Base-by-base conservation (phyloP, 2,113 vertebrate genomes). In the Miniopterus natalensis region DNA sequence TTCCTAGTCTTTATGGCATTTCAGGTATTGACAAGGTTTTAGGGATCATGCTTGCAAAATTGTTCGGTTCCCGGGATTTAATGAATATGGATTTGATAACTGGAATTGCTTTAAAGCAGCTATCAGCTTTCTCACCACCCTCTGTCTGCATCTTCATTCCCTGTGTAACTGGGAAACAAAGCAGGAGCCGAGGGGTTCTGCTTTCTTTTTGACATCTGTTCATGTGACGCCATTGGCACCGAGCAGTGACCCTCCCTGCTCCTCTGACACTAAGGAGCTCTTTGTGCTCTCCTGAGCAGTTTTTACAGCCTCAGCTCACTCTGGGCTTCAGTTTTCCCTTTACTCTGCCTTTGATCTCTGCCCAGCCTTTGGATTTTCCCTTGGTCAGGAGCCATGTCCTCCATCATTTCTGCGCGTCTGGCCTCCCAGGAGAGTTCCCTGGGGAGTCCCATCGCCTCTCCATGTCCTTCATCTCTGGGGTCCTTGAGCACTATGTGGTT, bases 301-400 rank as follows among this genome's bases (percentile, higher is more conserved):
- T 36, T 31, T 71, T 59, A 47, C 80, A 68, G 70, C 29, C 70
- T 74, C 84, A 79, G 31, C 55, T 78, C 23, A n/a, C 45, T 71
- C 83, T 78, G 63, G 68, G 63, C 10, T 59, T 94, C 80, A 9
- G 29, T 20, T 61, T 53, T 84, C n/a, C 70, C 93, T 17, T 45
- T 12, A 8, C 8, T 36, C 51, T 63, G 78, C n/a, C 80, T 88
- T 75, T 80, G 75, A 68, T 65, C 65, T 74, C 45, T 45, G 87
- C 73, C 74, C 42, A 20, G n/a, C n/a, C 66, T 66, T 55, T 47
- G 20, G 47, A 25, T 47, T 77, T 42, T 36, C 86, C 25, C 70
- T 79, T 10, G 31, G 74, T 78, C 15, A 18, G 86, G 27, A 51
- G 25, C 70, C 70, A 31, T 7, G 0, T 20, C 65, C 10, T 74